These are phyloP conservation scores for Eurytoma californica DNA, from an alignment of 2,888 invertebrate species.

Conservation along the genomic window DNA sequence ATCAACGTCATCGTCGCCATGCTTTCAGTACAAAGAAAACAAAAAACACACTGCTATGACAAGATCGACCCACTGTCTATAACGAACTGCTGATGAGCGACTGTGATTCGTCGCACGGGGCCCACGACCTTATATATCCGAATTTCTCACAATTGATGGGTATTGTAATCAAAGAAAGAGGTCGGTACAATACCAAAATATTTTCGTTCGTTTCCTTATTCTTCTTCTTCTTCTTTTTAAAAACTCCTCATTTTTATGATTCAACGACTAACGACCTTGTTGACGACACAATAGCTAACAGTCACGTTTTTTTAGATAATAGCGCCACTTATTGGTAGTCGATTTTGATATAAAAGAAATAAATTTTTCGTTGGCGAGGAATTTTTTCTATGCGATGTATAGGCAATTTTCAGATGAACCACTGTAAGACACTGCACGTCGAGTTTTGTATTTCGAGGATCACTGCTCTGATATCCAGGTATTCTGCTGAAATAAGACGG, in stretches of 20 bases:
- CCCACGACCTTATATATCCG: background rate
- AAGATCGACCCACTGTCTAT: no score
- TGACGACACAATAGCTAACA: background rate
- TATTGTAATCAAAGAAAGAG: background rate
- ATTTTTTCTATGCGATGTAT: no score
- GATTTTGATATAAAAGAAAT: no score
- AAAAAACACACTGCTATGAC: background rate
- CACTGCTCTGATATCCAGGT: no score
- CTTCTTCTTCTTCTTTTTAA: background rate
- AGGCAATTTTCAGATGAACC: no score
- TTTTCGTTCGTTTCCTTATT: background rate
- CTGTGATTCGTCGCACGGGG: background rate
- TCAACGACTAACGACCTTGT: slow-evolving; percentile 7
- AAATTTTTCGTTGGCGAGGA: no score
- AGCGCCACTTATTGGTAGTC: background rate
- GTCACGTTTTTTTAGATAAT: background rate
- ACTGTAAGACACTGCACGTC: no score
- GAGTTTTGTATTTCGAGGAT: no score
- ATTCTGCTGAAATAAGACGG: no score
- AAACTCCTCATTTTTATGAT: background rate
- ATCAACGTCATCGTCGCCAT: background rate
- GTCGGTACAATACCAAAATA: background rate
- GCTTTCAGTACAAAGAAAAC: background rate
- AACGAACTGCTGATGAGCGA: background rate
- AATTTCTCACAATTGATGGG: background rate